Percentiles rank a stretch among this genome's conserved stretches.
phyloP scores from a whole-genome alignment of 1,140 invertebrate genomes.

The Maniola jurtina region DNA sequence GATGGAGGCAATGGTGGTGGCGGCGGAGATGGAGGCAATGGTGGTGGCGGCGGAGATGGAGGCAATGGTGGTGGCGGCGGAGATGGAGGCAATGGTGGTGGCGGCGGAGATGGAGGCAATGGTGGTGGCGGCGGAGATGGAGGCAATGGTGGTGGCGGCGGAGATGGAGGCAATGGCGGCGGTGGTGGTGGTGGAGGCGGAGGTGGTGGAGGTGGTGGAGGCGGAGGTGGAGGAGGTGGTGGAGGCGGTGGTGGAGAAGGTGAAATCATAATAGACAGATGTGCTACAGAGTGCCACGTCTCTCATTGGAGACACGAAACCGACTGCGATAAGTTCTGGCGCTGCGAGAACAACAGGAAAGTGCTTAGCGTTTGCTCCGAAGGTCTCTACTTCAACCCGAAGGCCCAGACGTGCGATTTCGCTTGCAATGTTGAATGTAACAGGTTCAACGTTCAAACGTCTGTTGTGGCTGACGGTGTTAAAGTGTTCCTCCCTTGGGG shows the following conservation, averaged over 20 bases:
- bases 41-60: slow-evolving; percentile 17
- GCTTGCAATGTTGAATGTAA: slow-evolving; percentile 46
- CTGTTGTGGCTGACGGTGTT: slow-evolving; percentile 34
- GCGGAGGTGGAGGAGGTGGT: slow-evolving; percentile 14
- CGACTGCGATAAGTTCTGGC: slow-evolving; percentile 80
- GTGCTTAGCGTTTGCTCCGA: slow-evolving; percentile 75
- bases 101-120: not conserved
- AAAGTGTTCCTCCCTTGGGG: slow-evolving; percentile 51
- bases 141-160: slow-evolving; percentile 1
- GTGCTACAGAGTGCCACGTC: slow-evolving; percentile 40
- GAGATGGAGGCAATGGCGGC: not conserved
- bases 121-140: slow-evolving; percentile 8
- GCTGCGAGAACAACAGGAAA: slow-evolving; percentile 70
- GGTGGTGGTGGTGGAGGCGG: slow-evolving; percentile 15
- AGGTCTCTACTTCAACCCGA: slow-evolving; percentile 79
- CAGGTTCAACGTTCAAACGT: slow-evolving; percentile 34
- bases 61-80: slow-evolving; percentile 19
- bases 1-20: slow-evolving; percentile 13
- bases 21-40: slow-evolving; percentile 16
- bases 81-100: slow-evolving; percentile 4
- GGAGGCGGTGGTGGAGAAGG: slow-evolving; percentile 14
- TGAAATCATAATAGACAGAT: slow-evolving; percentile 19
- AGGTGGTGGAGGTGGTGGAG: slow-evolving; percentile 15
- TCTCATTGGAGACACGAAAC: slow-evolving; percentile 70
- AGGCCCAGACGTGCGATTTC: slow-evolving; percentile 53